Conservation (phyloP, 53 echinoderm and acorn worm genomes). For the Henricia sp. region DNA sequence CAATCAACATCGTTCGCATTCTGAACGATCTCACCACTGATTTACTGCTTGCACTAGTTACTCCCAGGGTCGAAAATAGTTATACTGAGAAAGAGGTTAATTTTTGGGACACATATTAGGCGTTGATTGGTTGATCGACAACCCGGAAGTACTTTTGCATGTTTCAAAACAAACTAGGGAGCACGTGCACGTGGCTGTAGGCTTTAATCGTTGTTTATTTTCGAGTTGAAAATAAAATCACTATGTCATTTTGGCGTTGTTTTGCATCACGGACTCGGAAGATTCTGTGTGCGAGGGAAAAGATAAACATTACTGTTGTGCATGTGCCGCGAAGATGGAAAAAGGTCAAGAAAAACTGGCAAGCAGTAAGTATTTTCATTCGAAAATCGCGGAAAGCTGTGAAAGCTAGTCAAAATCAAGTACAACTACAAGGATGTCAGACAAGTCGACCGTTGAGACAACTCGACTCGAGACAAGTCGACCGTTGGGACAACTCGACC, state of each 20-base stretch:
- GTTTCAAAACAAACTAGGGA: not conserved
- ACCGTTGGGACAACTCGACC: no score
- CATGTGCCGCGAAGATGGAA: conserved; percentile 31
- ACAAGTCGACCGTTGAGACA: no score
- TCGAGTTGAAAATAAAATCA: not conserved
- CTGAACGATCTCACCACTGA: not conserved
- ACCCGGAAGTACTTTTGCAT: conserved; percentile 9
- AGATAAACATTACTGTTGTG: not conserved
- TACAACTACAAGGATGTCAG: no score
- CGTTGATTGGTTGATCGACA: not conserved
- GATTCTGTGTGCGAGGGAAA: not conserved
- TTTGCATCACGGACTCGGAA: not conserved
- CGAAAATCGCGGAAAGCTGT: not conserved
- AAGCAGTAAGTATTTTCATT: conserved; percentile 19
- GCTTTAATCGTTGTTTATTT: not conserved
- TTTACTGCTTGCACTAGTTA: not conserved
- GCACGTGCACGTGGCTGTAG: not conserved
- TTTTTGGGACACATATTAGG: not conserved
- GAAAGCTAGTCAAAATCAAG: no score
- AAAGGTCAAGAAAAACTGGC: conserved; percentile 37
- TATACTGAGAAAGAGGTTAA: not conserved
- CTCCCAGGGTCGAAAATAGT: no score
- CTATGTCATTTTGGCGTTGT: conserved; percentile 38
- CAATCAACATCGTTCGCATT: not conserved
- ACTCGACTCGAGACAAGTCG: no score